These are phyloP conservation scores for Promerops cafer DNA, from an alignment of 2,113 vertebrate genomes.

Conservation along the genomic window DNA sequence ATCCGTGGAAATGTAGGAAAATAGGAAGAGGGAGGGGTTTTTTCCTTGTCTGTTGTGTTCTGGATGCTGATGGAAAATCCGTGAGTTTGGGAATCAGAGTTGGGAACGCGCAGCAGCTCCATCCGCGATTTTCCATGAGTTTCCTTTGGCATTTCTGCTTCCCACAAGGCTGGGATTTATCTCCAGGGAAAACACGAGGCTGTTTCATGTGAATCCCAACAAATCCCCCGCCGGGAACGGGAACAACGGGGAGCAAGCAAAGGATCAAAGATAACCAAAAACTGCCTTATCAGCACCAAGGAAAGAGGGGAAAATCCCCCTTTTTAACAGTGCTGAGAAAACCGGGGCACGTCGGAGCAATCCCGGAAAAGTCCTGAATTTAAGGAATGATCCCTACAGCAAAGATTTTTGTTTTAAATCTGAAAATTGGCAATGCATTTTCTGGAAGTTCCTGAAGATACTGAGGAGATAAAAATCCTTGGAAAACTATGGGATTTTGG, in stretches of 20 bases:
- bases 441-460: background rate
- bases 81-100: accelerated
- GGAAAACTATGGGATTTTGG: background rate
- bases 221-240: accelerated
- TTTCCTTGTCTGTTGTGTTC: too few relatives aligned
- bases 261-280: background rate
- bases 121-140: accelerated
- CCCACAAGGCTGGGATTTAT: background rate
- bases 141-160: background rate
- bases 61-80: background rate
- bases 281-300: background rate
- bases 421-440: background rate
- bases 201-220: background rate
- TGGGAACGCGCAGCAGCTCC: background rate
- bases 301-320: background rate
- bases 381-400: background rate
- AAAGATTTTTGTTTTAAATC: background rate
- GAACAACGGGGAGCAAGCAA: background rate
- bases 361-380: background rate
- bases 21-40: background rate
- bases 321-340: background rate
- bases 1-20: background rate
- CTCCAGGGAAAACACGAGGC: background rate
- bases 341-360: background rate
- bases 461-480: background rate